Percentiles rank a stretch among this genome's conserved stretches.
These are phyloP conservation scores for Apomyelois bistriatella DNA, from an alignment of 2,888 invertebrate genomes.

Conservation along the genomic window DNA sequence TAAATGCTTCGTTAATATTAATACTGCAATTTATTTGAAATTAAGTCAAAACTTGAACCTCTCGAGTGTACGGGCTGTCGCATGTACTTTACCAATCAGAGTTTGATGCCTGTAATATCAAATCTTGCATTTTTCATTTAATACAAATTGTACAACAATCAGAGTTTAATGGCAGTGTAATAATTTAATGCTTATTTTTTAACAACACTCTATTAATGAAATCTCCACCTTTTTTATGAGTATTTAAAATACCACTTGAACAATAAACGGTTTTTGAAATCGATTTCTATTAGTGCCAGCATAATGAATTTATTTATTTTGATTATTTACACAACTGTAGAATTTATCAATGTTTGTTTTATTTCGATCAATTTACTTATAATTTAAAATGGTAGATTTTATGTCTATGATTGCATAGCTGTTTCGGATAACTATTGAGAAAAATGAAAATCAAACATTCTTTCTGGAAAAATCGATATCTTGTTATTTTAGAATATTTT, in stretches of 20 bases:
- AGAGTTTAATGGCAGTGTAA: too few relatives aligned
- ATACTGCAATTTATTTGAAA: conserved; percentile 32
- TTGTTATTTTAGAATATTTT: too few relatives aligned
- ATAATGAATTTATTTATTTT: background rate
- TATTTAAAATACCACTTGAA: background rate
- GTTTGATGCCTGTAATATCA: background rate
- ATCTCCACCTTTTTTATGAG: background rate
- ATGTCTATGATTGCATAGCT: background rate
- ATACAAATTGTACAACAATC: background rate
- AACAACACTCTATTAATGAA: too few relatives aligned
- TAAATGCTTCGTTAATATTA: conserved; percentile 30
- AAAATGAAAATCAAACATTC: too few relatives aligned
- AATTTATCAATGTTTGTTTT: background rate
- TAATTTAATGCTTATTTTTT: too few relatives aligned
- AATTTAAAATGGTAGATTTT: background rate
- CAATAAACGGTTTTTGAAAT: background rate
- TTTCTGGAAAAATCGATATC: too few relatives aligned
- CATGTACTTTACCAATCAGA: background rate
- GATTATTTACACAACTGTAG: background rate
- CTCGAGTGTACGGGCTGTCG: background rate
- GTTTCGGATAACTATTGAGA: background rate
- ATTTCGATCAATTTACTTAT: background rate
- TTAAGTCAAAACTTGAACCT: conserved; percentile 25
- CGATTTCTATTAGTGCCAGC: background rate
- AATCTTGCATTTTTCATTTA: background rate